These are phyloP conservation scores for Molossus molossus DNA, from an alignment of 2,797 vertebrate species.

Conservation along the genomic window DNA sequence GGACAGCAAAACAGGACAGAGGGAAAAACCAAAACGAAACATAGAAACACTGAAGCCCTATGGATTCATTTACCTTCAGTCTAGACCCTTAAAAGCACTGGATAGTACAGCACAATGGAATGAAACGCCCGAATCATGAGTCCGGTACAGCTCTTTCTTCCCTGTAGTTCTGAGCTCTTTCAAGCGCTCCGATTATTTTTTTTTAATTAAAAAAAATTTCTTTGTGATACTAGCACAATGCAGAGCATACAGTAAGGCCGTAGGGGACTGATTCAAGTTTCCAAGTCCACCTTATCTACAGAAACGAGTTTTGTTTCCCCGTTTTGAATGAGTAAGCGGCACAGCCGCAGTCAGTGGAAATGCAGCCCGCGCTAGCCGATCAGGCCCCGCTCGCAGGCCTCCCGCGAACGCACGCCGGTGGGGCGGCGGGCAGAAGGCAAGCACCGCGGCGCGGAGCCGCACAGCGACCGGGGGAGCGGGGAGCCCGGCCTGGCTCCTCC, in stretches of 20 bases:
- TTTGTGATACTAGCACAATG: neutral
- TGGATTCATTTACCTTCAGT: neutral
- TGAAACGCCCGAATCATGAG: neutral
- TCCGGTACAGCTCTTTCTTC: neutral
- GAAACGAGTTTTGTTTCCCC: neutral
- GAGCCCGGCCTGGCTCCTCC: fast-evolving
- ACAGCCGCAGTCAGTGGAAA: neutral
- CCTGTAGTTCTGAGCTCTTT: neutral
- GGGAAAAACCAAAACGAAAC: neutral
- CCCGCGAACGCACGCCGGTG: neutral
- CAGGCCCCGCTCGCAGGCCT: neutral
- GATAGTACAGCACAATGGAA: neutral
- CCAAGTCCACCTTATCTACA: neutral
- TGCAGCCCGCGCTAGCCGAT: neutral
- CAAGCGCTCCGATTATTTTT: neutral
- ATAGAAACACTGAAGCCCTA: neutral
- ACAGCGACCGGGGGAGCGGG: fast-evolving
- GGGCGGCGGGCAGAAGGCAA: fast-evolving
- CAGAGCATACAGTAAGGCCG: neutral
- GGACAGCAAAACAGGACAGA: neutral
- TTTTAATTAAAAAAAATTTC: no score
- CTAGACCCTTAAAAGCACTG: neutral
- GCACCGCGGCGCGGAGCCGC: fast-evolving
- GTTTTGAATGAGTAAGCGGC: neutral
- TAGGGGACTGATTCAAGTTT: neutral